Evolutionary conservation across 2,797 vertebrate species (phyloP).

Genomic region (Bradypus variegatus): DNA sequence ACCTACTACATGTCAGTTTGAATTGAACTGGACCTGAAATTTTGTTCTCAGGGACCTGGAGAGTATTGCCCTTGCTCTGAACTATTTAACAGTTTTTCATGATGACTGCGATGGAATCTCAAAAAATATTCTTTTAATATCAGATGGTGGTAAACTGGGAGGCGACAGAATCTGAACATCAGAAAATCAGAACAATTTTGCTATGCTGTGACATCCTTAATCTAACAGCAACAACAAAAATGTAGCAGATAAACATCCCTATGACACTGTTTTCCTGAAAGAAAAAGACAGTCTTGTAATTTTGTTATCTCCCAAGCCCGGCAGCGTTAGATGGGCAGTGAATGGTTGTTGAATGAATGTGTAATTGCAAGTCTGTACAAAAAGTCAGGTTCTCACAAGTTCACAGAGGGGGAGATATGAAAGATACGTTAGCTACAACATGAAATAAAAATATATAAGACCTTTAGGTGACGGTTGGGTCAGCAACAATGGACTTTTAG

Average conservation of each 20-base stretch:
- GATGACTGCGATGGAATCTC: background rate
- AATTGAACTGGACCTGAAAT: background rate
- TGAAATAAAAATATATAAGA: background rate
- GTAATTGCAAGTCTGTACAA: background rate
- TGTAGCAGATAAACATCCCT: background rate
- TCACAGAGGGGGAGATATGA: background rate
- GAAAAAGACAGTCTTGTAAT: background rate
- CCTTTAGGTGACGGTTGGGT: background rate
- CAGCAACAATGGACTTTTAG: background rate
- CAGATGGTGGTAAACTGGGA: background rate
- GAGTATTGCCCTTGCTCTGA: conserved; percentile 32
- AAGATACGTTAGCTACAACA: background rate
- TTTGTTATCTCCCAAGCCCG: background rate
- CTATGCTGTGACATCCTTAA: background rate
- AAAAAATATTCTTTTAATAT: background rate
- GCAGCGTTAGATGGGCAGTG: background rate
- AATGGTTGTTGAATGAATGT: background rate
- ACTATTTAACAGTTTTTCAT: background rate
- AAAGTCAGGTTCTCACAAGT: background rate
- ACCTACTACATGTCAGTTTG: background rate
- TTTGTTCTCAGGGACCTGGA: background rate
- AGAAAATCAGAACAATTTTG: background rate
- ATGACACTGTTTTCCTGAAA: background rate
- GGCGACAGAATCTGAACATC: background rate
- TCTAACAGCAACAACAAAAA: background rate